phyloP scores from a whole-genome alignment of 2,113 vertebrate species.

The Mormyrus iriodes region DNA sequence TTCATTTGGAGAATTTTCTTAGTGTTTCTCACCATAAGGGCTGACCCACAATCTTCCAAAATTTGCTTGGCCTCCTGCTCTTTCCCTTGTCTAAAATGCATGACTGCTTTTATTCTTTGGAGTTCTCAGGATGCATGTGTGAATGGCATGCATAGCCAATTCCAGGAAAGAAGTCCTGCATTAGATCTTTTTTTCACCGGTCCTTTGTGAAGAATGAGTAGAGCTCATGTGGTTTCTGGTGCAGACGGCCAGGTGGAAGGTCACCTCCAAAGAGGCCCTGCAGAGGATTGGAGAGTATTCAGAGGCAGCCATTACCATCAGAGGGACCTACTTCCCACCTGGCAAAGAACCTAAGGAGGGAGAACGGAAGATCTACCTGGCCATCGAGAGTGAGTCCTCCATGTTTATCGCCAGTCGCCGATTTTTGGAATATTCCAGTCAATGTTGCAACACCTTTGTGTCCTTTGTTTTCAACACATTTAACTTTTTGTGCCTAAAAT shows the following conservation, averaged over 20 bases:
- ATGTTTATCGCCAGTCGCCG: neutral
- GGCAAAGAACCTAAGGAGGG: conserved; percentile 98
- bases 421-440: neutral
- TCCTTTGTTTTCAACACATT: neutral
- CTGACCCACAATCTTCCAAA: neutral
- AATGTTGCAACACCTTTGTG: neutral
- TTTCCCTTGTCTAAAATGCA: neutral
- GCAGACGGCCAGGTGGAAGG: conserved; percentile 97
- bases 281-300: conserved; percentile 98
- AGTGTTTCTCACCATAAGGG: too few species aligned
- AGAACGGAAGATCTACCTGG: conserved; percentile 95
- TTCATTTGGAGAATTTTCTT: neutral
- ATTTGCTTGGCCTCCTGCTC: neutral
- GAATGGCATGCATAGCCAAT: neutral
- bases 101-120: neutral
- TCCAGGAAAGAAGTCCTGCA: neutral
- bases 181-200: neutral
- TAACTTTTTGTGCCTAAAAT: neutral
- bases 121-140: neutral
- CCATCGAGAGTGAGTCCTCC: conserved; percentile 84
- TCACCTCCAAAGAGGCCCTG: conserved; percentile 94
- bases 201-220: neutral
- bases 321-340: conserved; percentile 95
- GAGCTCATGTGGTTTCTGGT: neutral
- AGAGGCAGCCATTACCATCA: conserved; percentile 96